phyloP scores from a whole-genome alignment of 2,797 vertebrate species.

The Trachops cirrhosus region DNA sequence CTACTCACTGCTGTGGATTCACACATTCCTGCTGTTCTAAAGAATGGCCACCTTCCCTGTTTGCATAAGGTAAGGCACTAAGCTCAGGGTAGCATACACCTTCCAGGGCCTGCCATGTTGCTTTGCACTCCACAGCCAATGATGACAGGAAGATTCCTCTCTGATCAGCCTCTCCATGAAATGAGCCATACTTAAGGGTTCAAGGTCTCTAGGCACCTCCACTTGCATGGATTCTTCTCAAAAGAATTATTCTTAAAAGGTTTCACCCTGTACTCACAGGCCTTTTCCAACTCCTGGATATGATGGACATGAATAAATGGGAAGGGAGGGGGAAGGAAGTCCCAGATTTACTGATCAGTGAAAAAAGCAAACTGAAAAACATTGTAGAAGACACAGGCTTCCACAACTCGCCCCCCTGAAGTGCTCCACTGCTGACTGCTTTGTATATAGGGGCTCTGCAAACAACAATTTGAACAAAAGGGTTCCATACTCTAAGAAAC shows the following conservation, averaged over 20 bases:
- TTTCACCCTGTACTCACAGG: not conserved
- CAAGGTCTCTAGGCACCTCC: not conserved
- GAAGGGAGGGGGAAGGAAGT: not conserved
- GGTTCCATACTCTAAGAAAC: not conserved
- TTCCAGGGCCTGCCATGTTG: not conserved
- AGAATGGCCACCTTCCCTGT: fast-evolving
- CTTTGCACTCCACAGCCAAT: not conserved
- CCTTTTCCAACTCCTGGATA: not conserved
- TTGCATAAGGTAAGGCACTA: not conserved
- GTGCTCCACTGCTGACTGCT: not conserved
- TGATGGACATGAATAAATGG: not conserved
- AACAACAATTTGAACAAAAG: not conserved
- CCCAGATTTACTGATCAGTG: not conserved
- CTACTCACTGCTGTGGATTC: not conserved
- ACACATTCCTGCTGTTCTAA: not conserved
- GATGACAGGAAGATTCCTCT: not conserved
- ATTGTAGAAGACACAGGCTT: not conserved
- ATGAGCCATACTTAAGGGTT: not conserved
- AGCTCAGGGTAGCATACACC: not conserved
- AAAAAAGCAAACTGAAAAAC: not conserved
- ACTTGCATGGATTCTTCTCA: slow-evolving; percentile 10
- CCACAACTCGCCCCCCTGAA: fast-evolving
- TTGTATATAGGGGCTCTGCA: not conserved
- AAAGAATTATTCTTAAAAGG: not conserved
- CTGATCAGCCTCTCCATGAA: slow-evolving; percentile 4